Conservation (phyloP, 1,140 invertebrate genomes). For the Calosoma granatense region DNA sequence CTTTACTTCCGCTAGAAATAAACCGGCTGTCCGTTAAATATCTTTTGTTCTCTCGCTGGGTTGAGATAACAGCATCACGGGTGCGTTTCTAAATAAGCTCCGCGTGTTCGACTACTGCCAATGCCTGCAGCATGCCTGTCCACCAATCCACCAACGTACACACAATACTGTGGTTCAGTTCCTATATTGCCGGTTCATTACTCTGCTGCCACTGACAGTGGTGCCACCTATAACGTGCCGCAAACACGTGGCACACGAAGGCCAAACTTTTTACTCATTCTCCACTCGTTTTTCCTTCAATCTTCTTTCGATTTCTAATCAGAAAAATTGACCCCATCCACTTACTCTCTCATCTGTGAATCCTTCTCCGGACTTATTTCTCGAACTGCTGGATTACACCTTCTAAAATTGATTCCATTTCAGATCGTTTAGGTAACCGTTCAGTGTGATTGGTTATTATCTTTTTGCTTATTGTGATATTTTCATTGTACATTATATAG, state of each 20-base stretch:
- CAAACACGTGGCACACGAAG: neutral
- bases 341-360: neutral
- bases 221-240: neutral
- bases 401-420: too few species aligned
- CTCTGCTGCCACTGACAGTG: neutral
- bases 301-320: neutral
- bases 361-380: neutral
- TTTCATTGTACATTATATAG: too few species aligned
- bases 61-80: too few species aligned
- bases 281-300: neutral
- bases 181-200: conserved; percentile 4
- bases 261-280: conserved; percentile 3
- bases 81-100: too few species aligned
- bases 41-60: neutral
- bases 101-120: too few species aligned
- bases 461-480: too few species aligned
- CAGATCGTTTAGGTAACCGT: too few species aligned
- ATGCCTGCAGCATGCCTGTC: too few species aligned
- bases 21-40: neutral
- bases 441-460: too few species aligned
- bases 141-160: too few species aligned
- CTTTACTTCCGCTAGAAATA: neutral
- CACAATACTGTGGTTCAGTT: too few species aligned
- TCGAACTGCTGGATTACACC: too few species aligned
- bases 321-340: neutral